Base-by-base conservation (phyloP, 1,140 invertebrate species). In the Aporrectodea caliginosa region DNA sequence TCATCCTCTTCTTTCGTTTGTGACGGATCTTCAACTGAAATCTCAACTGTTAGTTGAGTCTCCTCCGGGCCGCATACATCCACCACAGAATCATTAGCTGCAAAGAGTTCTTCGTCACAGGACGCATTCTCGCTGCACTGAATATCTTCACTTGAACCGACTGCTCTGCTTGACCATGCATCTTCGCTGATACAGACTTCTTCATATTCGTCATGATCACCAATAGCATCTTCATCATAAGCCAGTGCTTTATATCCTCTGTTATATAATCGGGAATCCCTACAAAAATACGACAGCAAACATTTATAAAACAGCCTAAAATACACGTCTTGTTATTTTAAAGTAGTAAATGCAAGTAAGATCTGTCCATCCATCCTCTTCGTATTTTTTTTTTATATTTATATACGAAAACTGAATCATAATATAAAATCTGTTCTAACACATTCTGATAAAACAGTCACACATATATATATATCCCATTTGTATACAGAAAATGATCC, bases 211-310 rank as follows among this genome's bases (percentile, higher is more conserved):
- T 72, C n/a, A 30, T 35, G 35, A 0, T 29, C 16, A 12, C 32
- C 58, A 71, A 2, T 30, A 6, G 29, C 77, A 22, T 73, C 71
- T 72, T 81, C 81, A 78, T 73, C 32, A 71, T 80, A 43, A 33
- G 30, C 22, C 35, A 12, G 31, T 35, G 14, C 80, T 1, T 78
- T 69, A 35, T 73, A 58, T 16, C 77, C 79, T 0, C 69, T 35
- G 68, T 77, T 77, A 34, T 79, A 69, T n/a, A 76, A n/a, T 33
- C 34, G 35, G 58, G 14, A 68, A 71, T 81, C 79, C 79, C 79
- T 79, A 43, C 30, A 73, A 71, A 1, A 69, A 22, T 29, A 33
- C 0, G 12, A 74, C 14, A 32, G 69, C 16, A 30, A 75, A 0
- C 2, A 73, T 35, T 22, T 29, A 43, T 69, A n/a, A n/a, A n/a